phyloP scores from a whole-genome alignment of 2,888 invertebrate species.

The Trypoxylon attenuatum region DNA sequence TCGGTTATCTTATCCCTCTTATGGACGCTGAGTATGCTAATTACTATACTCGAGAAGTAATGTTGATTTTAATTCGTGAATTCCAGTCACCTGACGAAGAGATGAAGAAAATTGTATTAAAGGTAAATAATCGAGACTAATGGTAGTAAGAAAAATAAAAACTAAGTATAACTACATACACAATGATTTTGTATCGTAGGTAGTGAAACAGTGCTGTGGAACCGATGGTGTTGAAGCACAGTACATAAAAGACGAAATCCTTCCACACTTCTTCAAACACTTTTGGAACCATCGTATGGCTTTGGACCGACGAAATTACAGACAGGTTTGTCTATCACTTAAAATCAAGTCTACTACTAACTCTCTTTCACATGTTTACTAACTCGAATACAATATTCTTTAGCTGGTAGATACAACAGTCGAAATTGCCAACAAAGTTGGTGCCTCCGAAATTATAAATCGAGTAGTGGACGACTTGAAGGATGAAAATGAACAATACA shows the following conservation, averaged over 20 bases:
- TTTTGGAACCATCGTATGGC: conserved; percentile 99
- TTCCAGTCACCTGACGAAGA: conserved; percentile 99
- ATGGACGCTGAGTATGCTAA: conserved; percentile 99
- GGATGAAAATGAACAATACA: conserved; percentile 99
- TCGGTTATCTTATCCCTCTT: conserved; percentile 98
- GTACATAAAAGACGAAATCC: conserved; percentile 99
- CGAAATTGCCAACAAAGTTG: conserved; percentile 99
- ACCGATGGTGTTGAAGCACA: conserved; percentile 99
- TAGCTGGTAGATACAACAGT: conserved; percentile 98
- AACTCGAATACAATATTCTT: conserved; percentile 16
- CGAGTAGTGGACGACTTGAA: conserved; percentile 99
- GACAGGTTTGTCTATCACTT: conserved; percentile 84
- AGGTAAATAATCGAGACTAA: conserved; percentile 77
- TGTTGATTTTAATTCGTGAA: conserved; percentile 98
- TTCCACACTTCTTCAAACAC: conserved; percentile 98
- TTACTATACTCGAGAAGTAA: conserved; percentile 99
- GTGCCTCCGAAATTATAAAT: conserved; percentile 99
- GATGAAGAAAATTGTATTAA: conserved; percentile 99
- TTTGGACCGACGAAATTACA: conserved; percentile 96
- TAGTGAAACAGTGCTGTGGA: conserved; percentile 99
- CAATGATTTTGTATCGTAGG: conserved; percentile 76
- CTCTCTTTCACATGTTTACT: no score
- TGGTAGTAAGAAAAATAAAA: not conserved
- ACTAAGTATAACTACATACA: not conserved
- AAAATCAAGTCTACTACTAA: no score